Evolutionary conservation across 2,888 invertebrate species (phyloP).

Genomic region (Pocota personata): DNA sequence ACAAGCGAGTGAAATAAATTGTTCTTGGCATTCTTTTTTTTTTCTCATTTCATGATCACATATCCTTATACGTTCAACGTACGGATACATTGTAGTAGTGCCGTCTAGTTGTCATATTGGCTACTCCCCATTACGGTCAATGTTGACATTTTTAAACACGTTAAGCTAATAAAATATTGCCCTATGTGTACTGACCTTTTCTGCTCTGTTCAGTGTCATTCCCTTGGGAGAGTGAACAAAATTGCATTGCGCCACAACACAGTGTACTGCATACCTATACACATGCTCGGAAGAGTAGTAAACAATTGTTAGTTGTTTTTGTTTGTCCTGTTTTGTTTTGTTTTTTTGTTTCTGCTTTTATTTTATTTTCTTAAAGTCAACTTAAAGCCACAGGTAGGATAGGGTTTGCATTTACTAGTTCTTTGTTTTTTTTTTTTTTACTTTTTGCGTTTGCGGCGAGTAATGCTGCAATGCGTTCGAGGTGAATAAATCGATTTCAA

Average conservation of each 20-base stretch:
- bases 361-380: conserved; percentile 18
- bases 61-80: neutral
- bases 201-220: conserved; percentile 29
- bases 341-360: neutral
- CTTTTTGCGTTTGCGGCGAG: neutral
- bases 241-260: conserved; percentile 39
- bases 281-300: neutral
- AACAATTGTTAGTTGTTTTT: conserved; percentile 7
- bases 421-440: neutral
- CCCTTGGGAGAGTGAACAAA: conserved; percentile 2
- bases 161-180: conserved; percentile 43
- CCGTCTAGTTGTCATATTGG: neutral
- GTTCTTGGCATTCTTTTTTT: neutral
- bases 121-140: neutral
- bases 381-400: conserved; percentile 30
- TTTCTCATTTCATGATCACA: neutral
- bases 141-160: conserved; percentile 53
- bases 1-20: neutral
- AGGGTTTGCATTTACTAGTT: neutral
- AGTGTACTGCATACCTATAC: neutral
- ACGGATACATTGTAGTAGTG: neutral
- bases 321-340: neutral
- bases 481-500: conserved; percentile 73
- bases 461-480: conserved; percentile 36
- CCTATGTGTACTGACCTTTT: conserved; percentile 57